Evolutionary conservation across 2,888 invertebrate genomes (phyloP).

Genomic region (Cheilosia scutellata): DNA sequence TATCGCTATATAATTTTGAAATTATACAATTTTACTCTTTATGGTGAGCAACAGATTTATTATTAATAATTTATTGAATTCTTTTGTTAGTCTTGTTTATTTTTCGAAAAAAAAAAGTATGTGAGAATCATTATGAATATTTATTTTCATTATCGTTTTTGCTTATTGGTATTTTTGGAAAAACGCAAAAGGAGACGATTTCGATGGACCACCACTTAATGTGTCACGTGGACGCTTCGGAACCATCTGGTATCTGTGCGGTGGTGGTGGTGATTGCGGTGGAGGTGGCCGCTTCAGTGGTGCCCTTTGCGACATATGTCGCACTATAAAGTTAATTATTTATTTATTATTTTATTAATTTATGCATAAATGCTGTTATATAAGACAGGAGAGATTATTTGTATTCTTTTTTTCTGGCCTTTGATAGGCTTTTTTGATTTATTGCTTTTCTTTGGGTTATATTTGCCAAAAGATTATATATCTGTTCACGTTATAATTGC

Average conservation of each 20-base stretch:
- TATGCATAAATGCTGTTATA: slow-evolving; percentile 15
- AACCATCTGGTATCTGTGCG: slow-evolving; percentile 41
- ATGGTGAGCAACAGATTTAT: background rate
- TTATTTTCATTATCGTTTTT: slow-evolving; percentile 6
- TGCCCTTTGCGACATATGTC: slow-evolving; percentile 62
- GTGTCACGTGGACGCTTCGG: slow-evolving; percentile 60
- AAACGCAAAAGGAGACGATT: slow-evolving; percentile 50
- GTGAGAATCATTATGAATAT: background rate
- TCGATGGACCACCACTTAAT: slow-evolving; percentile 27
- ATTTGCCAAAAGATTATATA: slow-evolving; percentile 7
- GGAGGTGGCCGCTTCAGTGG: slow-evolving; percentile 54
- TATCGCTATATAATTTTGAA: slow-evolving; percentile 9
- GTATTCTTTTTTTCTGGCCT: background rate
- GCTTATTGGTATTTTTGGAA: slow-evolving; percentile 62
- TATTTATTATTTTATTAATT: slow-evolving; percentile 46
- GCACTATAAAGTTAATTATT: slow-evolving; percentile 65
- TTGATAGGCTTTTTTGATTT: slow-evolving; percentile 24
- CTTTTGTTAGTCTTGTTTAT: background rate
- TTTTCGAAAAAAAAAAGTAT: background rate
- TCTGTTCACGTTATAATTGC: slow-evolving; percentile 10
- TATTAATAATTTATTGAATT: slow-evolving; percentile 28
- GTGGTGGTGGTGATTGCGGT: slow-evolving; percentile 14
- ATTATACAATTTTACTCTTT: slow-evolving; percentile 1
- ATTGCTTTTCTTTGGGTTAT: slow-evolving; percentile 41
- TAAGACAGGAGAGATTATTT: slow-evolving; percentile 13